A percentile compares a stretch with the other conserved stretches of the same genome.
These are phyloP conservation scores for Gonioctena quinquepunctata DNA, from an alignment of 1,140 invertebrate species.

Conservation along the genomic window DNA sequence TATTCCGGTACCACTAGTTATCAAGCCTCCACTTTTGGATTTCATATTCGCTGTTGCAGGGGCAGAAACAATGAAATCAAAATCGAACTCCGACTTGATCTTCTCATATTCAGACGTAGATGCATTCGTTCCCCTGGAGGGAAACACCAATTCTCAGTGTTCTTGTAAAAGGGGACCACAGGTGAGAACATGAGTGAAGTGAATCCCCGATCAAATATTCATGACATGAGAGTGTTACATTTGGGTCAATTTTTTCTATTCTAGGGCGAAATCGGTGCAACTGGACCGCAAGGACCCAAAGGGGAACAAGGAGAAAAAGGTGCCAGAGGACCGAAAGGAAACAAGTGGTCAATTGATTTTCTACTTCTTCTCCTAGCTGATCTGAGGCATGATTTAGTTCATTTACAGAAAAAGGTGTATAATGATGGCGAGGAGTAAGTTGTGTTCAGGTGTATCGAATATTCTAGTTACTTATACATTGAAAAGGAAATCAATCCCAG, in stretches of 20 bases:
- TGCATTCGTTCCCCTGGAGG: constrained; percentile 59
- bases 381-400: constrained; percentile 65
- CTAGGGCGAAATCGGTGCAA: constrained; percentile 63
- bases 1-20: too few species aligned
- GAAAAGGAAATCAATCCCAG: too few species aligned
- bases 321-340: constrained; percentile 61
- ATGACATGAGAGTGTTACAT: too few species aligned
- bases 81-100: constrained; percentile 17
- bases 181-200: constrained; percentile 49
- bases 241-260: constrained; percentile 5
- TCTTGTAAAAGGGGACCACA: constrained; percentile 65
- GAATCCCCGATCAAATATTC: too few species aligned
- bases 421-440: constrained; percentile 61
- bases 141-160: constrained; percentile 53
- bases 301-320: constrained; percentile 62
- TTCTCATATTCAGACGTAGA: constrained; percentile 60
- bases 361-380: constrained; percentile 66
- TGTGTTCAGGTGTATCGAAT: too few species aligned
- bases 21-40: too few species aligned
- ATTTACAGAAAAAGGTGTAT: constrained; percentile 65
- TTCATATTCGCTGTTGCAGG: too few species aligned
- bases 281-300: constrained; percentile 62
- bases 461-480: too few species aligned
- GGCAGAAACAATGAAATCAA: constrained; percentile 1
- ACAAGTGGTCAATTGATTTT: constrained; percentile 65